Conservation (phyloP, 2,113 vertebrate genomes). For the Zapornia atra region DNA sequence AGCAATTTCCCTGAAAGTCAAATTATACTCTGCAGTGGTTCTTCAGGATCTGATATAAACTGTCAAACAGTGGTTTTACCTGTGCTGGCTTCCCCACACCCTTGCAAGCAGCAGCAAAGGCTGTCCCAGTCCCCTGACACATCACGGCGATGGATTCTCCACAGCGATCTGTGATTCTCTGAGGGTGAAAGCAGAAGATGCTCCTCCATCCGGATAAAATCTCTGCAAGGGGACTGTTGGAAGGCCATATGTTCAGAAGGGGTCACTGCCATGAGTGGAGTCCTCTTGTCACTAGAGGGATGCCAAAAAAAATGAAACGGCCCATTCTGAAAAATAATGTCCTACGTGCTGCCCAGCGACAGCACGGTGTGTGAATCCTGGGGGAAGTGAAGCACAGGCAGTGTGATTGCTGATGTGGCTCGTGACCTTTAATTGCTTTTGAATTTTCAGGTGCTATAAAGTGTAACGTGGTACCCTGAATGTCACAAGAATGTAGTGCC, state of each 20-base stretch:
- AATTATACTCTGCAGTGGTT: background rate
- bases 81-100: fast-evolving
- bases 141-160: fast-evolving
- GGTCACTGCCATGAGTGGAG: background rate
- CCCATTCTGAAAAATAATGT: background rate
- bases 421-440: background rate
- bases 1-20: background rate
- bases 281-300: background rate
- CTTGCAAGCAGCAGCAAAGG: background rate
- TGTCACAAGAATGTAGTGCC: background rate
- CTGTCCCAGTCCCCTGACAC: background rate
- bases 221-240: background rate
- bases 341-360: background rate
- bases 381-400: background rate
- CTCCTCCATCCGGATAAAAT: background rate
- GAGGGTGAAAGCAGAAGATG: background rate
- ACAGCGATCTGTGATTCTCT: background rate
- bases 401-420: background rate
- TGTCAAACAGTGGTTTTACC: background rate
- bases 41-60: background rate
- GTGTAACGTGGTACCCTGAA: background rate
- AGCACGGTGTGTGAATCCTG: fast-evolving
- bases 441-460: background rate
- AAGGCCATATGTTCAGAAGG: background rate
- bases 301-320: background rate